Base-by-base conservation (phyloP, 2,888 invertebrate genomes). In the Cerastoderma edule region DNA sequence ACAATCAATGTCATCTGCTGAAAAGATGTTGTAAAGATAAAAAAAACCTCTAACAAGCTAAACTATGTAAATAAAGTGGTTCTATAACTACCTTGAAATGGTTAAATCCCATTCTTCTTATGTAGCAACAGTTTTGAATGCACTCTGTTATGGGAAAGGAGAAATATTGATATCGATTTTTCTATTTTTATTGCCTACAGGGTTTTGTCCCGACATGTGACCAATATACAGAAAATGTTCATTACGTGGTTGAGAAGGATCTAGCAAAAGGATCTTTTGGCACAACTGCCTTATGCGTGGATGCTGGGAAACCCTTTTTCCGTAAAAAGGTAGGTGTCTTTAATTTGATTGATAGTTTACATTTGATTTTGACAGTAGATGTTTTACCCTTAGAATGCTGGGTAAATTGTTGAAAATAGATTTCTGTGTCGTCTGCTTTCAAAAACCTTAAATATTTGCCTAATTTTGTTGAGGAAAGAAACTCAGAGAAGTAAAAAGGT, bases 231-330 rank as follows among this genome's bases (percentile, higher is more conserved):
- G 57, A 57, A 19, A 22, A 33, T 8, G 8, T 13, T 22, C 57
- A 57, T 57, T 57, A 33, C 22, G 22, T 32, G 0, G 2, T 5
- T n/a, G 57, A 57, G 33, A 30, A 57, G 33, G 33, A 1, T 0
- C 13, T 57, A n/a, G 24, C 57, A 57, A 57, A 5, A 22, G 57
- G 57, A 33, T 57, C 57, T 5, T 57, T 57, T 57, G 57, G 57
- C n/a, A 5, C 32, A 28, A 33, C 32, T 2, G 32, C 16, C 32
- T 33, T 57, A 0, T 57, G 57, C 57, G 33, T 32, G 6, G 57
- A 57, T n/a, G 16, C 57, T 32, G 32, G 53, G 22, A 57, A 57
- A n/a, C 32, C 16, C 16, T 57, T 57, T 22, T 57, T 57, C 19
- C 57, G 8, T 30, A 57, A 57, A 57, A 57, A 57, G 57, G 57